Percentiles rank a stretch among this genome's conserved stretches.
Conservation (phyloP, 2,113 vertebrate genomes). For the Hylia prasina region DNA sequence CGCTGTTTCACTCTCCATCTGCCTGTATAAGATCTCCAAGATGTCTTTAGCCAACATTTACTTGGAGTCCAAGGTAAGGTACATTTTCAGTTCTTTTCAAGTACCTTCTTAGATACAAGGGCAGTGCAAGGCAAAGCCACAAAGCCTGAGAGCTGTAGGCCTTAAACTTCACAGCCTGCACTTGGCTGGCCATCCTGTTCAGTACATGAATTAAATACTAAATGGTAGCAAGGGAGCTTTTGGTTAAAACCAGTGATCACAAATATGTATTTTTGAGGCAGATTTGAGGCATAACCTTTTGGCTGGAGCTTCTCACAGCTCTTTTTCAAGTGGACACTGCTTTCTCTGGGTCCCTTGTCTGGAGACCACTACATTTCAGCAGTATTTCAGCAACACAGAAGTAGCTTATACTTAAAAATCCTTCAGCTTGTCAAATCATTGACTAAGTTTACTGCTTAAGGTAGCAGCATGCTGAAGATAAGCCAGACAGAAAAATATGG, state of each 20-base stretch:
- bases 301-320: neutral
- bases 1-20: slow-evolving; percentile 87
- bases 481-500: neutral
- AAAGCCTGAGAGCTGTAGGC: neutral
- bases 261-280: neutral
- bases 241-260: neutral
- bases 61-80: slow-evolving; percentile 90
- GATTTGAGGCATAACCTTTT: neutral
- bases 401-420: neutral
- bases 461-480: neutral
- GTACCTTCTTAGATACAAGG: neutral
- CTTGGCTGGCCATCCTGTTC: neutral
- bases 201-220: neutral
- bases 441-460: neutral
- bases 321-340: neutral
- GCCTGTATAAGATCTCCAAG: slow-evolving; percentile 94
- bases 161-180: neutral
- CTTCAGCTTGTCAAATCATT: neutral
- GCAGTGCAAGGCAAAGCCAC: neutral
- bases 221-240: neutral
- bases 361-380: neutral
- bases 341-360: neutral
- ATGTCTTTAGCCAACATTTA: slow-evolving; percentile 95
- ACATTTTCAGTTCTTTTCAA: slow-evolving; percentile 41
- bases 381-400: neutral